These are phyloP conservation scores for Fregata magnificens DNA, from an alignment of 2,113 vertebrate species.

Conservation along the genomic window DNA sequence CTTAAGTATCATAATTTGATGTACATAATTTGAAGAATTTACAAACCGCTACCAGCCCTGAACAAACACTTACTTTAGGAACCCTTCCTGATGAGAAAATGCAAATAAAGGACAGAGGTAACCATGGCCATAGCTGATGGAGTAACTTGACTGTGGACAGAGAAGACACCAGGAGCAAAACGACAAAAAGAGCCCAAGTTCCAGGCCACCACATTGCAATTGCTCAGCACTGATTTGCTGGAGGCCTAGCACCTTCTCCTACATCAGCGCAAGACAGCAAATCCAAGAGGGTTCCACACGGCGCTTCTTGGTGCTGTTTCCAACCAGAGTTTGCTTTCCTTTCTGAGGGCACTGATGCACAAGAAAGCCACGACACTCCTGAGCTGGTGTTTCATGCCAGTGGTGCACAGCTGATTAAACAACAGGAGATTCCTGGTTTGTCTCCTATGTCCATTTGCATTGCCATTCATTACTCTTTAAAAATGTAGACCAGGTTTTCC, in stretches of 20 bases:
- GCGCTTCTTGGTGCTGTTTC: not conserved
- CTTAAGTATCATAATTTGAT: not conserved
- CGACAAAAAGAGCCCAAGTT: not conserved
- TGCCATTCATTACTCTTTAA: not conserved
- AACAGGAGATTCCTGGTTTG: not conserved
- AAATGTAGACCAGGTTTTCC: not conserved
- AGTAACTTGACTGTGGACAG: not conserved
- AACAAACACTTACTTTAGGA: not conserved
- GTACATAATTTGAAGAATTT: not conserved
- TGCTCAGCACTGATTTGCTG: not conserved
- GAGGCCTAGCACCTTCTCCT: not conserved
- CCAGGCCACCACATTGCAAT: not conserved
- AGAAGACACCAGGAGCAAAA: not conserved
- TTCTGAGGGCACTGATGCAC: not conserved
- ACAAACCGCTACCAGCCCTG: not conserved
- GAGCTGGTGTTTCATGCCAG: not conserved
- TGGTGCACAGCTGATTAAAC: not conserved
- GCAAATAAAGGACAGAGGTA: not conserved
- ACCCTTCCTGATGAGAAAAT: not conserved
- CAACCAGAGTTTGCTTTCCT: not conserved
- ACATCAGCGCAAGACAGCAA: not conserved
- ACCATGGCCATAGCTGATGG: not conserved
- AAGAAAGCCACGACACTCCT: not conserved
- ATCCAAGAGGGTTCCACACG: not conserved
- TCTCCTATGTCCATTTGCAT: not conserved